Base-by-base conservation (phyloP, 2,797 vertebrate genomes). In the Orestias chungarensis region DNA sequence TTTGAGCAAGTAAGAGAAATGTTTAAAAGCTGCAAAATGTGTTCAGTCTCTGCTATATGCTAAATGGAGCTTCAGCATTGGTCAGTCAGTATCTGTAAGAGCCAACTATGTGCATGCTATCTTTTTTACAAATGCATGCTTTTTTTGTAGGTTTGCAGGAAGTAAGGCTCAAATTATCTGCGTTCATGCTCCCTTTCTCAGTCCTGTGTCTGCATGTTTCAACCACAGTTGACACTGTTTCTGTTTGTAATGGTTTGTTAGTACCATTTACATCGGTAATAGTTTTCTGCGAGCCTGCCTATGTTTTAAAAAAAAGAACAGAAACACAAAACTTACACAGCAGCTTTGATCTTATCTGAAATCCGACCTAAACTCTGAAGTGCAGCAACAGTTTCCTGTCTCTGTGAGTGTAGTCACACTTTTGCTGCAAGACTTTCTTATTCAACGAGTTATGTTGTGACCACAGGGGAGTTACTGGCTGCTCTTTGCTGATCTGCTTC, bases 91-190 rank as follows among this genome's bases (percentile, higher is more conserved):
- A 5, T 35, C 35, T 3, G 15, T 18, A 33, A n/a, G 31, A 18
- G 3, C 3, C 18, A 31, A 3, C 18, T 57, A n/a, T 31, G 29
- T 33, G 17, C 54, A 57, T 57, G 17, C 29, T 46, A 27, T 57
- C 17, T 4, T 47, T 20, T 49, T 4, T 50, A 43, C 77, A 81
- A 67, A 75, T 64, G 73, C 64, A 68, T 4, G 47, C 29, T 74
- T 72, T 49, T n/a, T 79, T 68, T 85, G 83, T 68, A 42, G 67
- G 54, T 73, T 71, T 70, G 76, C 50, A 83, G 81, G 85, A 84
- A 88, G 73, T 75, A 1, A 25, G 4, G 17, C 47, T 33, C 1
- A 0, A 40, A 52, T 20, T 43, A 17, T 68, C 50, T 29, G 9
- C 18, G 20, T 1, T 59, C 17, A 10, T 52, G 46, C 27, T 79